Conservation (phyloP, 2,888 invertebrate genomes). For the Crossocerus cetratus region DNA sequence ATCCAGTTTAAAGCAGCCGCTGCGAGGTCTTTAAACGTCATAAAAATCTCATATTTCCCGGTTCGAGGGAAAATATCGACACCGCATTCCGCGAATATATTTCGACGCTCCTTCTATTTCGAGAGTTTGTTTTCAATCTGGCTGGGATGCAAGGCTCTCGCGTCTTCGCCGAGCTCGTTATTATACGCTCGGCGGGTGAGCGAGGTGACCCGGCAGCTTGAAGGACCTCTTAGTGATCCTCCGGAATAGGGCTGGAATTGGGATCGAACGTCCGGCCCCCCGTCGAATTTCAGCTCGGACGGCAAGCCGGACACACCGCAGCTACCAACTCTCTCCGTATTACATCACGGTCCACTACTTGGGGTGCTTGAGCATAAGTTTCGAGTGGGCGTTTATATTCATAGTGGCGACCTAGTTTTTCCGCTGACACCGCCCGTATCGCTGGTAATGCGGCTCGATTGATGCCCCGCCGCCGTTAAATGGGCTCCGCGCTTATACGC, state of each 20-base stretch:
- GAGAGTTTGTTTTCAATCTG: no score
- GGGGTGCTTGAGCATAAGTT: background rate
- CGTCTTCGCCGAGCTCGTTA: background rate
- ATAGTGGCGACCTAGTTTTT: conserved; percentile 5
- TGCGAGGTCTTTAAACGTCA: no score
- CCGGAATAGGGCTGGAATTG: background rate
- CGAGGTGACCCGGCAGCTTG: background rate
- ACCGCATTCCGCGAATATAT: no score
- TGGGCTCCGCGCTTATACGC: no score
- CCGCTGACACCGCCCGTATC: background rate
- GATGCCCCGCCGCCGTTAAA: no score
- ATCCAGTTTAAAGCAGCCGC: no score
- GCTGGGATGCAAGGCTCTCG: background rate
- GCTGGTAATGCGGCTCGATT: background rate
- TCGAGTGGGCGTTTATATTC: conserved; percentile 3
- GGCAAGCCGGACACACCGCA: background rate
- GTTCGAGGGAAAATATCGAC: no score
- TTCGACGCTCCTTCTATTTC: no score
- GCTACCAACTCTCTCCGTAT: background rate
- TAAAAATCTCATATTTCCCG: no score
- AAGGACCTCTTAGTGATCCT: background rate
- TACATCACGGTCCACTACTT: background rate
- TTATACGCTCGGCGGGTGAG: background rate
- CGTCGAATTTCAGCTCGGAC: background rate
- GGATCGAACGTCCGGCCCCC: background rate